phyloP scores from a whole-genome alignment of 2,113 vertebrate genomes.

The Petaurus breviceps region DNA sequence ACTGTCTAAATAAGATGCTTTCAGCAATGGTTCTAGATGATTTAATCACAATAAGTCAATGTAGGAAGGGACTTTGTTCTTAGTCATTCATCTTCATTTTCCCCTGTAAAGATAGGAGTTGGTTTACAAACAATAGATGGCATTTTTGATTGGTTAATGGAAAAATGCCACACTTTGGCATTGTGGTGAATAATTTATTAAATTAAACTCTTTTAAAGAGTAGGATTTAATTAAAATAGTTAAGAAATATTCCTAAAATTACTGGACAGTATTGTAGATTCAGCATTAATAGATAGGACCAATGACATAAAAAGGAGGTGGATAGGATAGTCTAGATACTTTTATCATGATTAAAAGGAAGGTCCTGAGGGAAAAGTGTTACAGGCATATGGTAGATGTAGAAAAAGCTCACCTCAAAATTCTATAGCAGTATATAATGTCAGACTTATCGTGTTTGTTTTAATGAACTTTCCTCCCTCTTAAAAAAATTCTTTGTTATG shows the following conservation, averaged over 20 bases:
- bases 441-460: not conserved
- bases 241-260: not conserved
- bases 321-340: not conserved
- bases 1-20: not conserved
- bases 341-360: not conserved
- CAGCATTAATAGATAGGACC: not conserved
- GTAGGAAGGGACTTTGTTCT: not conserved
- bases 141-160: not conserved
- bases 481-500: not conserved
- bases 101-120: not conserved
- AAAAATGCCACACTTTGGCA: not conserved
- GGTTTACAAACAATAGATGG: not conserved
- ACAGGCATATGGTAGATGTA: not conserved
- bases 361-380: not conserved
- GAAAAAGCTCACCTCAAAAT: not conserved
- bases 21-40: not conserved
- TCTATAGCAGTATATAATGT: not conserved
- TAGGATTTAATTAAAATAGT: not conserved
- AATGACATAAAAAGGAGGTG: not conserved
- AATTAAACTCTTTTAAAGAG: not conserved
- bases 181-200: not conserved
- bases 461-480: not conserved
- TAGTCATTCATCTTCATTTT: not conserved
- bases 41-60: not conserved
- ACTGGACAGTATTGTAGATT: not conserved